These are phyloP conservation scores for Selenia dentaria DNA, from an alignment of 2,888 invertebrate species.

Conservation along the genomic window DNA sequence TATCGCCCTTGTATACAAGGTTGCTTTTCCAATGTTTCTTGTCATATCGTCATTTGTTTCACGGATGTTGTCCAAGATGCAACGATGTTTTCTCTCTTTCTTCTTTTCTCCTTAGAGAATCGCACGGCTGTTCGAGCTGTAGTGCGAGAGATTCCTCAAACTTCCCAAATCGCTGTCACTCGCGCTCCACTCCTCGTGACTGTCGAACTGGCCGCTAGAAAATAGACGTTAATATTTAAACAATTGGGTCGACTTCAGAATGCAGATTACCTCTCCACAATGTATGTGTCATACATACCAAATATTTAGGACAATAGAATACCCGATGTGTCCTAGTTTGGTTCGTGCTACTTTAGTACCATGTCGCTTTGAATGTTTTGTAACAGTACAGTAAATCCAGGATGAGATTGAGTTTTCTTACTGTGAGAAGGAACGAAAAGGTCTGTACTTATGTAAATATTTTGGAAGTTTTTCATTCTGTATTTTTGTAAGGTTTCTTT, in stretches of 20 bases:
- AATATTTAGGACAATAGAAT: constrained; percentile 22
- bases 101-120: too few species aligned
- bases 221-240: constrained; percentile 23
- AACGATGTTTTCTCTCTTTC: too few species aligned
- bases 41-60: too few species aligned
- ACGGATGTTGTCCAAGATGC: too few species aligned
- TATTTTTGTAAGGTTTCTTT: too few species aligned
- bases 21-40: too few species aligned
- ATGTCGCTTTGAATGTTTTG: background rate
- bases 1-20: too few species aligned
- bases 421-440: background rate
- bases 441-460: too few species aligned
- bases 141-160: too few species aligned
- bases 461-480: too few species aligned
- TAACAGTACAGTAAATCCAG: background rate
- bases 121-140: too few species aligned
- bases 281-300: constrained; percentile 15
- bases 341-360: background rate
- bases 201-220: constrained; percentile 8
- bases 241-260: constrained; percentile 12
- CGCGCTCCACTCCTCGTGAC: constrained; percentile 2
- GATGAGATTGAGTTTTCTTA: background rate
- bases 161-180: background rate
- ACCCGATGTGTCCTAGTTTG: constrained; percentile 22
- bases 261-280: constrained; percentile 13